phyloP scores from a whole-genome alignment of 2,888 invertebrate species.

The Harpalus rubripes region DNA sequence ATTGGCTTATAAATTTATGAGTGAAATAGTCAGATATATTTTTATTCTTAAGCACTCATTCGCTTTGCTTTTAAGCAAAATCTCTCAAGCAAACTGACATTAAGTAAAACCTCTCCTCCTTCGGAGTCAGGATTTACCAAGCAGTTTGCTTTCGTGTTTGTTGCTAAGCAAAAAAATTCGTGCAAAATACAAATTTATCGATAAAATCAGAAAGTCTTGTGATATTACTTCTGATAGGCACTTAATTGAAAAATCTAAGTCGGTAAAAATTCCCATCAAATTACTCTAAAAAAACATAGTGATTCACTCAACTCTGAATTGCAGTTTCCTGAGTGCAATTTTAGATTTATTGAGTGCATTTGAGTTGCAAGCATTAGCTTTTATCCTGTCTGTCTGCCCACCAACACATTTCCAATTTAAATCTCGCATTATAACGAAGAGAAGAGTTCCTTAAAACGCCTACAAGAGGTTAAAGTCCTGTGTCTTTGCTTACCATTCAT shows the following conservation, averaged over 20 bases:
- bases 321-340: slow-evolving; percentile 1
- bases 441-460: background rate
- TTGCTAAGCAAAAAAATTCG: too few species aligned
- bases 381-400: slow-evolving; percentile 5
- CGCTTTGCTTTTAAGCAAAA: too few species aligned
- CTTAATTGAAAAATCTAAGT: background rate
- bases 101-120: too few species aligned
- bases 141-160: too few species aligned
- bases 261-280: background rate
- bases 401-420: slow-evolving; percentile 11
- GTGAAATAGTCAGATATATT: too few species aligned
- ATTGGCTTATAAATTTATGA: too few species aligned
- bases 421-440: background rate
- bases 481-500: background rate
- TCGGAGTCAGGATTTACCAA: too few species aligned
- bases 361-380: background rate
- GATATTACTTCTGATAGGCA: too few species aligned
- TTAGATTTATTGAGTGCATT: slow-evolving; percentile 1
- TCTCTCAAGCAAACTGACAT: too few species aligned
- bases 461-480: slow-evolving; percentile 10
- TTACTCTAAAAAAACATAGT: background rate
- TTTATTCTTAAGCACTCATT: too few species aligned
- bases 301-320: background rate
- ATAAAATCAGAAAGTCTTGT: too few species aligned
- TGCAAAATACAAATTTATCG: too few species aligned